Percentiles rank a stretch among this genome's conserved stretches.
Evolutionary conservation across 2,797 vertebrate genomes (phyloP).

Genomic region (Enteromius argenteus): DNA sequence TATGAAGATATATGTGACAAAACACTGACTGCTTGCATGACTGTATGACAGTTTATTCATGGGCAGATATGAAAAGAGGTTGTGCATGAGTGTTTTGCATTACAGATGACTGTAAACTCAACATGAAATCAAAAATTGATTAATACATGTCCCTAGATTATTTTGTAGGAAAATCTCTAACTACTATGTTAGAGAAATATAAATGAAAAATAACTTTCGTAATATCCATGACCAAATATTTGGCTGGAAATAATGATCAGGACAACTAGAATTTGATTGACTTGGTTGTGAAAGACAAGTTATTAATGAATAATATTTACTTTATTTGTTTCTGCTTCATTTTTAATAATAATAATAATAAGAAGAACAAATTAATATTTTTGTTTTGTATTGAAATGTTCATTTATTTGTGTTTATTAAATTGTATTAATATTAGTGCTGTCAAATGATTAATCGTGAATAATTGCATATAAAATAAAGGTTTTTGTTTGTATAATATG

Average conservation of each 20-base stretch:
- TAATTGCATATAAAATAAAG: too few relatives aligned
- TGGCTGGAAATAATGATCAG: neutral
- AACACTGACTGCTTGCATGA: conserved; percentile 10
- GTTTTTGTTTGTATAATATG: too few relatives aligned
- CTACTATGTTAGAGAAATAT: neutral
- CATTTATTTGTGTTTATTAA: too few relatives aligned
- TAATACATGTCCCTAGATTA: neutral
- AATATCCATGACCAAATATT: neutral
- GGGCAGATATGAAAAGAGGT: neutral
- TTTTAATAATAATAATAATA: too few relatives aligned
- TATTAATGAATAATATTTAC: too few relatives aligned
- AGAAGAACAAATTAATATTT: too few relatives aligned
- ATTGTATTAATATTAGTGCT: too few relatives aligned
- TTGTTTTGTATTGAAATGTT: too few relatives aligned
- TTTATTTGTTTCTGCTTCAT: too few relatives aligned
- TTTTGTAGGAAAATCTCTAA: neutral
- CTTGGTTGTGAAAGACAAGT: too few relatives aligned
- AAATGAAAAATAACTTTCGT: neutral
- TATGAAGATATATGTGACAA: conserved; percentile 13
- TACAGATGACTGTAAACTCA: neutral
- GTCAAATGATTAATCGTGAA: too few relatives aligned
- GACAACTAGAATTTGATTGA: too few relatives aligned
- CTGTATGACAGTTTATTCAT: conserved; percentile 10
- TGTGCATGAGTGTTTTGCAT: neutral
- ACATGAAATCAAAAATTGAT: neutral